Evolutionary conservation across 2,888 invertebrate genomes (phyloP).

Genomic region (Dicyrtoma fusca): DNA sequence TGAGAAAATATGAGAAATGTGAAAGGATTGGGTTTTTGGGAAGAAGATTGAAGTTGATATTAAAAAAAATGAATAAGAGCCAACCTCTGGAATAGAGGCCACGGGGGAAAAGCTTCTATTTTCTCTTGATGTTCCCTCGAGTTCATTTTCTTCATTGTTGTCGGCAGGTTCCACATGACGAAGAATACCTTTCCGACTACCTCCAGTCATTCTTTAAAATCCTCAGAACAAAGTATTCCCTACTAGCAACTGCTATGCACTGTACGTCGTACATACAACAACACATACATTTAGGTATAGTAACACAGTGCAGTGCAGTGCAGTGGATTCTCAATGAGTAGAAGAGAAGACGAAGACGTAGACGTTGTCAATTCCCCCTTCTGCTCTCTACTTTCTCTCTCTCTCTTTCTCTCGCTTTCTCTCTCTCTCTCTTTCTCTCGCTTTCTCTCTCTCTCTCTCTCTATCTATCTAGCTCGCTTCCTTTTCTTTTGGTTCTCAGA

Average conservation of each 20-base stretch:
- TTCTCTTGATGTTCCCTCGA: conserved; percentile 26
- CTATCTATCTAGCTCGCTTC: neutral
- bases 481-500: neutral
- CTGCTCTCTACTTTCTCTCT: neutral
- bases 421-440: neutral
- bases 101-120: conserved; percentile 15
- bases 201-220: conserved; percentile 26
- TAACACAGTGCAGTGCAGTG: neutral
- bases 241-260: too few species aligned
- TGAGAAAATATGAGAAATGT: too few species aligned
- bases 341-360: neutral
- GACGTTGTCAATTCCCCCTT: conserved; percentile 9
- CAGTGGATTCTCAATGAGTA: neutral
- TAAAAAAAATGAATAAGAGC: conserved; percentile 21
- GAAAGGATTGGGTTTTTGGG: neutral
- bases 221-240: conserved; percentile 8
- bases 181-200: conserved; percentile 27
- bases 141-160: conserved; percentile 23
- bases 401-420: conserved; percentile 9
- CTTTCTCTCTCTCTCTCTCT: too few species aligned
- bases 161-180: conserved; percentile 24
- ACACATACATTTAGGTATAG: neutral
- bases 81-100: conserved; percentile 30
- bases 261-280: neutral
- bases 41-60: conserved; percentile 21